Evolutionary conservation across 2,888 invertebrate genomes (phyloP).

Genomic region (Rhingia campestris): DNA sequence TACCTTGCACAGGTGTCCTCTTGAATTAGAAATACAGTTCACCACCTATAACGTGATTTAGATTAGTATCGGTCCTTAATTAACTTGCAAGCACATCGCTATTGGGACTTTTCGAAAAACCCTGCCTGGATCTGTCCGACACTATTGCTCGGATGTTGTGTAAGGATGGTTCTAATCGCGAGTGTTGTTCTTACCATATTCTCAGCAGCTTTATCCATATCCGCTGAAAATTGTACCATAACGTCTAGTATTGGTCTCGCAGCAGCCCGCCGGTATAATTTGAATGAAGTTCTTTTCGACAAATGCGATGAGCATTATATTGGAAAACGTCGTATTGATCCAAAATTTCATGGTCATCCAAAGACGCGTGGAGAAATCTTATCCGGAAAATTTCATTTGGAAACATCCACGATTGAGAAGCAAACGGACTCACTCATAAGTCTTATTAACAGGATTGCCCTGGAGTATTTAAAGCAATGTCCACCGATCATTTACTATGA

Average conservation of each 20-base stretch:
- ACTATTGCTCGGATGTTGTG: slow-evolving; percentile 10
- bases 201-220: slow-evolving; percentile 9
- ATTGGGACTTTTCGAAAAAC: slow-evolving; percentile 3
- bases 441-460: slow-evolving; percentile 85
- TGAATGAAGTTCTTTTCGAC: slow-evolving; percentile 55
- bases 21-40: slow-evolving; percentile 69
- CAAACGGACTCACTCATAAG: slow-evolving; percentile 86
- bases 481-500: slow-evolving; percentile 88
- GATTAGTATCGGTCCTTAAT: slow-evolving; percentile 60
- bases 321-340: slow-evolving; percentile 82
- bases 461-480: slow-evolving; percentile 86
- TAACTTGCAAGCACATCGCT: slow-evolving; percentile 28
- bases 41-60: slow-evolving; percentile 64
- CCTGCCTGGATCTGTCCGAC: slow-evolving; percentile 13
- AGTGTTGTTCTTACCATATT: slow-evolving; percentile 11
- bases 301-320: slow-evolving; percentile 54
- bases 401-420: slow-evolving; percentile 80
- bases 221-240: slow-evolving; percentile 42
- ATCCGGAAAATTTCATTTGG: slow-evolving; percentile 83
- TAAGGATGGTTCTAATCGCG: slow-evolving; percentile 41
- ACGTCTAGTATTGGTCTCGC: slow-evolving; percentile 20
- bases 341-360: slow-evolving; percentile 85
- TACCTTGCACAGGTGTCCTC: slow-evolving; percentile 74
- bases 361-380: slow-evolving; percentile 85
- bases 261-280: slow-evolving; percentile 42